A percentile compares a stretch with the other conserved stretches of the same genome.
phyloP scores from a whole-genome alignment of 2,888 invertebrate genomes.

The Petrolisthes cinctipes region DNA sequence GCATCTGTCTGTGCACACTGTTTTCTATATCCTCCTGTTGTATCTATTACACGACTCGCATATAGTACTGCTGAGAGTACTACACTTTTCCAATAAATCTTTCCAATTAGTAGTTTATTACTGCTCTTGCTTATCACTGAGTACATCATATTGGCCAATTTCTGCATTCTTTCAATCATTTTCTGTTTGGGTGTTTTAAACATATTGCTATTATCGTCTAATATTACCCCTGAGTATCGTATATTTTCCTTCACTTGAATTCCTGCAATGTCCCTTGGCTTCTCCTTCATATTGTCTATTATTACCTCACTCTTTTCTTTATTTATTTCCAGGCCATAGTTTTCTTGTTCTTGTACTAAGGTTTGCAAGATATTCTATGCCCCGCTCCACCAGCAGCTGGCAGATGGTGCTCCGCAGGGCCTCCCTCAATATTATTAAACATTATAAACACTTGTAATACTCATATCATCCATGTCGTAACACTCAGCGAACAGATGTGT shows the following conservation, averaged over 20 bases:
- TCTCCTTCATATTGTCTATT: not conserved
- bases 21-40: not conserved
- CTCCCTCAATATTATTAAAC: too few relatives aligned
- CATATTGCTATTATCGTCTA: not conserved
- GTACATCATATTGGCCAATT: not conserved
- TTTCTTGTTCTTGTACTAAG: too few relatives aligned
- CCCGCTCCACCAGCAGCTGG: too few relatives aligned
- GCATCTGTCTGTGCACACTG: slow-evolving; percentile 6
- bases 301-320: not conserved
- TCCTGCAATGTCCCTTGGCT: not conserved
- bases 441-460: too few relatives aligned
- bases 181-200: not conserved
- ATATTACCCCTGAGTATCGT: not conserved
- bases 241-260: slow-evolving; percentile 2
- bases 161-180: not conserved
- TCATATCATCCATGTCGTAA: too few relatives aligned
- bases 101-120: slow-evolving; percentile 1
- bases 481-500: too few relatives aligned
- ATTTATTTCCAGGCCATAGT: slow-evolving; percentile 15
- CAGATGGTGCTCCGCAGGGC: too few relatives aligned
- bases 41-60: not conserved
- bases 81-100: slow-evolving; percentile 8
- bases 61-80: not conserved
- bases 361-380: too few relatives aligned
- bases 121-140: not conserved